Conservation (phyloP, 2,797 vertebrate genomes). For the Epinephelus malabaricus region DNA sequence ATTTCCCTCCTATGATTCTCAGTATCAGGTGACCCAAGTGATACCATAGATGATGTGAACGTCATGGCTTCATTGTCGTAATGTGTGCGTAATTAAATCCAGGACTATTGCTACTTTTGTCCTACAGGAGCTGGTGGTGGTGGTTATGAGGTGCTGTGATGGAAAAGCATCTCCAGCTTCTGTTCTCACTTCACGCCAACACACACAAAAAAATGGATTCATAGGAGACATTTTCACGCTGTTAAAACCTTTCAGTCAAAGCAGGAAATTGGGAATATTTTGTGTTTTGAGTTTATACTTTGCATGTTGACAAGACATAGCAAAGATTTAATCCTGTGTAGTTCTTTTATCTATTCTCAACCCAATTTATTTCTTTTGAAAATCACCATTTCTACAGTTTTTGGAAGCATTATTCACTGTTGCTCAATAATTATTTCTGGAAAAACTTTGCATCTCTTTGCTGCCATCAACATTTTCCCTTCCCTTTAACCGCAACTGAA, state of each 20-base stretch:
- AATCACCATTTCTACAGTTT: background rate
- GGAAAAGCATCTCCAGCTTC: constrained; percentile 35
- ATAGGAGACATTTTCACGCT: constrained; percentile 29
- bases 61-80: background rate
- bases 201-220: constrained; percentile 20
- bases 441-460: background rate
- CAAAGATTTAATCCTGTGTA: background rate
- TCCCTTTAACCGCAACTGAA: constrained; percentile 16
- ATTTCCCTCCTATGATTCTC: background rate
- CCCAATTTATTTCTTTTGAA: background rate
- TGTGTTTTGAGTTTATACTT: constrained; percentile 7
- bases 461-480: constrained; percentile 7
- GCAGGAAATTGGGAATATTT: background rate
- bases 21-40: background rate
- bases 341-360: background rate
- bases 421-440: constrained; percentile 4
- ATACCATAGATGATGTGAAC: background rate
- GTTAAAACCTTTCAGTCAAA: constrained; percentile 2
- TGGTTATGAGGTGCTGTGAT: constrained; percentile 19
- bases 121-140: background rate
- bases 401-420: constrained; percentile 10
- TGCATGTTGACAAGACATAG: background rate
- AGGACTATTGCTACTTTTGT: background rate
- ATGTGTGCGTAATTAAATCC: constrained; percentile 1
- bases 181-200: constrained; percentile 44